Evolutionary conservation across 2,888 invertebrate genomes (phyloP).

Genomic region (Agonum fuliginosum): DNA sequence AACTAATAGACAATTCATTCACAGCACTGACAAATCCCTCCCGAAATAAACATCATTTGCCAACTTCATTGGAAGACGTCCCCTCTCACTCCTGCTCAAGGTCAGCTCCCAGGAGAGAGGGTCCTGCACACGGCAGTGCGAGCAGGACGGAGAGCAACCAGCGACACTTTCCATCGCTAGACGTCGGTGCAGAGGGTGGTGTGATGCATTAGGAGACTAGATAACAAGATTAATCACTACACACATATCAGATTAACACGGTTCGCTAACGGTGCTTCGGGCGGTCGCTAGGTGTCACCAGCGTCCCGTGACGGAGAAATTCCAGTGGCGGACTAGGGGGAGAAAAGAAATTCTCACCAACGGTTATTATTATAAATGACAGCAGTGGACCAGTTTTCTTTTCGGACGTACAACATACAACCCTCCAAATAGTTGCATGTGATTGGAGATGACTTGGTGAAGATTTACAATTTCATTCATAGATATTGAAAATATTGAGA

Average conservation of each 20-base stretch:
- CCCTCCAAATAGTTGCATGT: too few relatives aligned
- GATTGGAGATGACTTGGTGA: too few relatives aligned
- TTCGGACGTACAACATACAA: too few relatives aligned
- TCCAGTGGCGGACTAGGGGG: background rate
- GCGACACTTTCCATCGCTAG: conserved; percentile 44
- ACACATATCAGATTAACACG: conserved; percentile 57
- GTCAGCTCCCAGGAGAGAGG: conserved; percentile 25
- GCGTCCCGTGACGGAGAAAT: background rate
- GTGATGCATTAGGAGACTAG: conserved; percentile 47
- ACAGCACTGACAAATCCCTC: conserved; percentile 36
- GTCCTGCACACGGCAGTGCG: background rate
- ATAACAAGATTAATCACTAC: conserved; percentile 55
- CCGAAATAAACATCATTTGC: conserved; percentile 38
- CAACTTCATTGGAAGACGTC: conserved; percentile 18
- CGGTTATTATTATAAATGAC: too few relatives aligned
- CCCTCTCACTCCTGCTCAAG: conserved; percentile 19
- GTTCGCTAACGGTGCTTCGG: conserved; percentile 7
- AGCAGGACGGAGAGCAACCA: background rate
- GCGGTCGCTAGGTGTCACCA: conserved; percentile 28
- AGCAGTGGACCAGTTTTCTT: too few relatives aligned
- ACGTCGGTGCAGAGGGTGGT: conserved; percentile 26
- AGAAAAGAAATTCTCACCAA: background rate
- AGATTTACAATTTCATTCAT: too few relatives aligned
- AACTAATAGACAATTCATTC: conserved; percentile 28
- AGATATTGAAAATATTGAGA: too few relatives aligned